Evolutionary conservation across 2,888 invertebrate species (phyloP).

Genomic region (Drosophila pseudotalamancana): DNA sequence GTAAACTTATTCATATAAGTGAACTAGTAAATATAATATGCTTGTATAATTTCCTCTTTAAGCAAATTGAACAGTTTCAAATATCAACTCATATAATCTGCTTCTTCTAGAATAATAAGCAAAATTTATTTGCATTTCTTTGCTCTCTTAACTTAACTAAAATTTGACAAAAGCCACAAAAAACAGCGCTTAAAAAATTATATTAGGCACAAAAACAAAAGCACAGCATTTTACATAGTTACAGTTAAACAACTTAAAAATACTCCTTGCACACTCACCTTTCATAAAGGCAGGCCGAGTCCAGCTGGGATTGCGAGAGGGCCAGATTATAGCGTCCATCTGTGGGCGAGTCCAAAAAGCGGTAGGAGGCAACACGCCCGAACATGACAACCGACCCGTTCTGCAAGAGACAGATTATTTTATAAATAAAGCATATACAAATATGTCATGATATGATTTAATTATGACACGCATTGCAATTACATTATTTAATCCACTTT

Average conservation of each 20-base stretch:
- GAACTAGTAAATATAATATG: too few relatives aligned
- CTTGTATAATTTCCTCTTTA: too few relatives aligned
- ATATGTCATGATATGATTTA: constrained; percentile 26
- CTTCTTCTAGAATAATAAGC: not conserved
- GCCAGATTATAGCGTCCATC: constrained; percentile 92
- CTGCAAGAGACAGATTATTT: constrained; percentile 82
- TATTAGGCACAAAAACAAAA: constrained; percentile 6
- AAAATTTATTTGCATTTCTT: too few relatives aligned
- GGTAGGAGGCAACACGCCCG: constrained; percentile 93
- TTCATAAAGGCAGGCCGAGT: constrained; percentile 92
- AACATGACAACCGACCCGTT: constrained; percentile 94
- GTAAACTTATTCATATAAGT: too few relatives aligned
- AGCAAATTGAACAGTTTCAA: too few relatives aligned
- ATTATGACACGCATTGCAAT: constrained; percentile 31
- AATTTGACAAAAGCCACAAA: not conserved
- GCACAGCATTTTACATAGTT: constrained; percentile 13
- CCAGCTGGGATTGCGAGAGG: constrained; percentile 89
- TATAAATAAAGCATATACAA: not conserved
- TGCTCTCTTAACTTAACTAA: not conserved
- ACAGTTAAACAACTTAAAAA: not conserved
- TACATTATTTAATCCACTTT: constrained; percentile 18
- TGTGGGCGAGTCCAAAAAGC: constrained; percentile 92
- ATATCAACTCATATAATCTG: too few relatives aligned
- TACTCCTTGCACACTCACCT: constrained; percentile 86
- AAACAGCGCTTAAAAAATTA: not conserved